These are phyloP conservation scores for Sesamia inferens DNA, from an alignment of 2,888 invertebrate genomes.

Conservation along the genomic window DNA sequence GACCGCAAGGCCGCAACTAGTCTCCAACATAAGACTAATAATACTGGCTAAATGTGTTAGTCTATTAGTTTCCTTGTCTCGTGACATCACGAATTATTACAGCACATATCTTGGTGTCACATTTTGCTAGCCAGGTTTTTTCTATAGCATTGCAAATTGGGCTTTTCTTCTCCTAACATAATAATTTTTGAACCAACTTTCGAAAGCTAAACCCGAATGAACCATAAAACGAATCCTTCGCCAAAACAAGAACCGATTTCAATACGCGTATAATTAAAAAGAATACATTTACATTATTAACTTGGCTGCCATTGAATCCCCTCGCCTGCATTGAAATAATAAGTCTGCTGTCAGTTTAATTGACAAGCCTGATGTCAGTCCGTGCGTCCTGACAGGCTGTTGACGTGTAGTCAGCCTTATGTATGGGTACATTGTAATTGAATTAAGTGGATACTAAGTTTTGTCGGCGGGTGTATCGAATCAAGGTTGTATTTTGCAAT, in stretches of 20 bases:
- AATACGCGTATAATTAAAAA: conserved; percentile 58
- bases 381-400: conserved; percentile 41
- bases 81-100: neutral
- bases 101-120: neutral
- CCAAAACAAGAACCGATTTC: conserved; percentile 35
- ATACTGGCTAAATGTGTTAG: no score
- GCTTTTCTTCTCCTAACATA: neutral
- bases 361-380: conserved; percentile 71
- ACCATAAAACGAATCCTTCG: neutral
- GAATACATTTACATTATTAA: conserved; percentile 55
- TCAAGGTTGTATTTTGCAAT: neutral
- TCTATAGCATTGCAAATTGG: neutral
- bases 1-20: no score
- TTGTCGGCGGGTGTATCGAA: neutral
- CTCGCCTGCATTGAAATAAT: conserved; percentile 72
- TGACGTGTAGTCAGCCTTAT: conserved; percentile 46
- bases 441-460: conserved; percentile 16
- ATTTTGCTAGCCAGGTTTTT: neutral
- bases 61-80: no score
- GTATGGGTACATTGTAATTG: conserved; percentile 43
- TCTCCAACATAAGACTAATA: no score
- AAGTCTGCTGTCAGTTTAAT: conserved; percentile 75
- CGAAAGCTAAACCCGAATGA: neutral
- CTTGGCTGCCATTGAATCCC: conserved; percentile 66
- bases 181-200: neutral